Conservation (phyloP, 2,888 invertebrate species). For the Cantharis nigra region DNA sequence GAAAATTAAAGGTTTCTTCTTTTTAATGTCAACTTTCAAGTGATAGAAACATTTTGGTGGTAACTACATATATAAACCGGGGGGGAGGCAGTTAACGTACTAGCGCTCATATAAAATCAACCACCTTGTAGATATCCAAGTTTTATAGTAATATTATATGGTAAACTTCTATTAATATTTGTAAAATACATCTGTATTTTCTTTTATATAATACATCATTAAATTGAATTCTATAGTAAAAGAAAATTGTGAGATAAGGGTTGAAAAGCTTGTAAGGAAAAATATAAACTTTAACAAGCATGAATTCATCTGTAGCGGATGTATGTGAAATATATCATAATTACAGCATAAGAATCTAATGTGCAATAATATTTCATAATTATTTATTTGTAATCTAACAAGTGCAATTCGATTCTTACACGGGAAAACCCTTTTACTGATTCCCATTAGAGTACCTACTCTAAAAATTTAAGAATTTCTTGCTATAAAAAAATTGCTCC, state of each 20-base stretch:
- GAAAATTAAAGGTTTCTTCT: no score
- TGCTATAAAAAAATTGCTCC: no score
- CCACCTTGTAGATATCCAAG: neutral
- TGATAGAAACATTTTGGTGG: no score
- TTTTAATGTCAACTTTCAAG: no score
- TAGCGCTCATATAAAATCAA: neutral
- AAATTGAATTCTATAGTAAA: neutral
- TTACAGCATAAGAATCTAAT: neutral
- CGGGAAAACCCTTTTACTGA: no score
- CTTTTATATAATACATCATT: neutral
- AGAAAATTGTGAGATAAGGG: neutral
- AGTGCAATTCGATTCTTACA: neutral
- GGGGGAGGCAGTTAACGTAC: no score
- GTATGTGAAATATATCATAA: neutral
- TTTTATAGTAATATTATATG: neutral
- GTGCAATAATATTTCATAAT: neutral
- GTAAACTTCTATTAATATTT: neutral
- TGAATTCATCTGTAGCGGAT: neutral
- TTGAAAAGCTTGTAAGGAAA: neutral
- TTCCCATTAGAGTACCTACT: no score
- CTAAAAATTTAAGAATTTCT: no score
- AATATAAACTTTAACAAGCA: neutral
- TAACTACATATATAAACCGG: no score
- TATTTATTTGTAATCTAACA: neutral
- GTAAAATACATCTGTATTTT: neutral